Conservation (phyloP, 2,113 vertebrate genomes). For the Plestiodon gilberti region DNA sequence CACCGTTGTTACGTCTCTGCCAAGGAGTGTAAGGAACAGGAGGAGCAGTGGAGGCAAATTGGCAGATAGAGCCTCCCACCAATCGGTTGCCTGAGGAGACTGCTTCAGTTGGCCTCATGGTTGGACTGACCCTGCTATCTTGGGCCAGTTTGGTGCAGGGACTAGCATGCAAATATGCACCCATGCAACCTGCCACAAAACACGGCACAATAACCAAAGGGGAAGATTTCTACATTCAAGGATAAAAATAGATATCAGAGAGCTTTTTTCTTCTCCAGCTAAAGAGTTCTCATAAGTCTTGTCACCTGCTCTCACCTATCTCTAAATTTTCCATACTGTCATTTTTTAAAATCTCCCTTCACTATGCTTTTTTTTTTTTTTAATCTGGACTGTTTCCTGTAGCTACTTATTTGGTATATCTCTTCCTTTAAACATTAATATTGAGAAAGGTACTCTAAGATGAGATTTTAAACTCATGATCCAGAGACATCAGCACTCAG, state of each 20-base stretch:
- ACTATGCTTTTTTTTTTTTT: too few species aligned
- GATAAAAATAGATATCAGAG: neutral
- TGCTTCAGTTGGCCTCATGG: too few species aligned
- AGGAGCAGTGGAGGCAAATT: too few species aligned
- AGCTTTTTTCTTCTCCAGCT: neutral
- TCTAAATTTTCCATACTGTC: neutral
- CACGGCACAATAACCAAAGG: neutral
- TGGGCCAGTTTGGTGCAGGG: neutral
- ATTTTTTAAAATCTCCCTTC: neutral
- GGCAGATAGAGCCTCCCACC: too few species aligned
- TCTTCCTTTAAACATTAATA: neutral
- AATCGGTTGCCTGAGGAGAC: too few species aligned
- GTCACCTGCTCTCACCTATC: neutral
- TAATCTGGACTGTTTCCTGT: neutral
- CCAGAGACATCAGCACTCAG: neutral
- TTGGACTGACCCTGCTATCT: too few species aligned
- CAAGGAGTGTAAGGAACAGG: too few species aligned
- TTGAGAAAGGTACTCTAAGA: neutral
- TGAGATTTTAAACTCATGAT: neutral
- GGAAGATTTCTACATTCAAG: neutral
- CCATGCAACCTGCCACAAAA: neutral
- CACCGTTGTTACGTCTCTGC: too few species aligned
- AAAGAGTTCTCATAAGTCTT: neutral
- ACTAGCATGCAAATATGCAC: neutral
- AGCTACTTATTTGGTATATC: neutral